Percentiles rank a stretch among this genome's conserved stretches.
phyloP scores from a whole-genome alignment of 2,113 vertebrate genomes.

The Gambusia affinis region DNA sequence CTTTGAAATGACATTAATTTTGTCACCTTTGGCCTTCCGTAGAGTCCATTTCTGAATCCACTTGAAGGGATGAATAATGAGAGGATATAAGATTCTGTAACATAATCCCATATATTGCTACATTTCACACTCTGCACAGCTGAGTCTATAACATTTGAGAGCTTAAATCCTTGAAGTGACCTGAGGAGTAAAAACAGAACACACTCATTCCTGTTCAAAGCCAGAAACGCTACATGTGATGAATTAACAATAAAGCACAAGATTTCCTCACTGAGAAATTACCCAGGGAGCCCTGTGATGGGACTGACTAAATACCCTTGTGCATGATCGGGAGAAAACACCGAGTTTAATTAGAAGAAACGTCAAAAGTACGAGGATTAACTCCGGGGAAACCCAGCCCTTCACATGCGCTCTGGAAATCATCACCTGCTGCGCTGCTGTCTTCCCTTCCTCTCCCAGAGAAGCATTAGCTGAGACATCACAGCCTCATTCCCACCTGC shows the following conservation, averaged over 20 bases:
- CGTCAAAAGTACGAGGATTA: constrained; percentile 6
- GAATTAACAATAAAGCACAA: constrained; percentile 11
- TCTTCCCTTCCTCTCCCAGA: constrained; percentile 46
- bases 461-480: constrained; percentile 58
- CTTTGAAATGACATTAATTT: not conserved
- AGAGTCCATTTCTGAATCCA: not conserved
- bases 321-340: constrained; percentile 25
- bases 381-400: not conserved
- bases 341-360: constrained; percentile 42
- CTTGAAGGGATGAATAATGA: not conserved
- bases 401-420: constrained; percentile 20
- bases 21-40: not conserved
- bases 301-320: constrained; percentile 25
- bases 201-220: not conserved
- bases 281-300: constrained; percentile 14
- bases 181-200: not conserved
- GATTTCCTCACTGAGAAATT: constrained; percentile 5
- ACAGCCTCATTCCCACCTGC: constrained; percentile 63
- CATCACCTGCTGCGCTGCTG: constrained; percentile 28
- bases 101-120: not conserved
- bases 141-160: not conserved
- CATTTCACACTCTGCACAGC: not conserved
- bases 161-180: not conserved
- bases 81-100: not conserved
- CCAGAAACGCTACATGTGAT: not conserved